Percentiles rank a stretch among this genome's conserved stretches.
Evolutionary conservation across 2,888 invertebrate genomes (phyloP).

Genomic region (Auanema freiburgensis): DNA sequence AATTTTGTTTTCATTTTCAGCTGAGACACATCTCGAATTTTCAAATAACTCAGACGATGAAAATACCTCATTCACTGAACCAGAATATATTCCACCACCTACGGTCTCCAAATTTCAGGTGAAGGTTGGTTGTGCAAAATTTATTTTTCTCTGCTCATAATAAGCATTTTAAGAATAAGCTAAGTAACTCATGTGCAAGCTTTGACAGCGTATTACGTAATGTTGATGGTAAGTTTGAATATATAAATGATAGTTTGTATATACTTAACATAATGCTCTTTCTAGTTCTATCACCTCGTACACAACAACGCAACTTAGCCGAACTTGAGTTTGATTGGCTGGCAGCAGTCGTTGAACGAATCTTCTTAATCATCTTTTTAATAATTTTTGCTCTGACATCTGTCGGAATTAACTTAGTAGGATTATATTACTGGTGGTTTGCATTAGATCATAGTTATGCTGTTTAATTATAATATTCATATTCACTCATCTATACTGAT

Average conservation of each 20-base stretch:
- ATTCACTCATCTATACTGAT: too few species aligned
- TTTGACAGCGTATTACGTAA: constrained; percentile 26
- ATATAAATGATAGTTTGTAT: not conserved
- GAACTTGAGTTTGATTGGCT: constrained; percentile 62
- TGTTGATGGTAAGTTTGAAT: constrained; percentile 2
- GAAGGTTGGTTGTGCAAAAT: not conserved
- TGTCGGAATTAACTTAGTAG: constrained; percentile 54
- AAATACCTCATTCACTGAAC: constrained; percentile 29
- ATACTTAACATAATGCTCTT: too few species aligned
- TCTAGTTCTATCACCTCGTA: constrained; percentile 36
- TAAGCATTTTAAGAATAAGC: constrained; percentile 8
- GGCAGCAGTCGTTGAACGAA: constrained; percentile 56
- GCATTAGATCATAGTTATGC: constrained; percentile 27
- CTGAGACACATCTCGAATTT: constrained; percentile 7
- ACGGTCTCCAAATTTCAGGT: constrained; percentile 15
- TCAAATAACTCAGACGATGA: constrained; percentile 26
- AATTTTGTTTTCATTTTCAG: constrained; percentile 1
- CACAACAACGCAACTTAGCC: constrained; percentile 53
- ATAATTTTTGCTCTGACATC: constrained; percentile 47
- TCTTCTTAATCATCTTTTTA: constrained; percentile 53
- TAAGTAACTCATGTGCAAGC: constrained; percentile 27
- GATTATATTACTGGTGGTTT: constrained; percentile 48
- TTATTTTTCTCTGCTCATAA: not conserved
- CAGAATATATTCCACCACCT: constrained; percentile 23
- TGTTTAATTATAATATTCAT: not conserved